These are phyloP conservation scores for Mesorhabditis belari DNA, from an alignment of 2,888 invertebrate genomes.

Conservation along the genomic window DNA sequence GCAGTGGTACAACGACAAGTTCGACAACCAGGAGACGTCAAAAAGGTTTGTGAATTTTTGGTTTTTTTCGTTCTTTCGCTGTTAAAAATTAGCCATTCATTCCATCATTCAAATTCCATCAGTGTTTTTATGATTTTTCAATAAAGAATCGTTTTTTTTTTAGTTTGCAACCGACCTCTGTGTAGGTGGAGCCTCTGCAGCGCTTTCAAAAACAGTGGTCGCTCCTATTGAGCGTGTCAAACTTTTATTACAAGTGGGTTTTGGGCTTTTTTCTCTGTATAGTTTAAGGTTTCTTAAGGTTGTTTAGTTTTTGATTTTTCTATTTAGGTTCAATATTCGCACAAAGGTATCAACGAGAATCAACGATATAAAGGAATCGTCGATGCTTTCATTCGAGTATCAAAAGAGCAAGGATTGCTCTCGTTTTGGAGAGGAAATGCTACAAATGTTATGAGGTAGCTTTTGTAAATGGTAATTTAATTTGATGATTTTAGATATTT, in stretches of 20 bases:
- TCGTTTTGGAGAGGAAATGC: constrained; percentile 38
- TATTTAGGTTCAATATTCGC: constrained; percentile 36
- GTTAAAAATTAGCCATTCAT: too few species aligned
- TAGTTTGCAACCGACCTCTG: constrained; percentile 25
- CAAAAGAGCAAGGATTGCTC: constrained; percentile 30
- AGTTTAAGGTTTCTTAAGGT: not conserved
- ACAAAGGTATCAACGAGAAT: constrained; percentile 27
- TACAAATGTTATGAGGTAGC: constrained; percentile 23
- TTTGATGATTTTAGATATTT: constrained; percentile 15
- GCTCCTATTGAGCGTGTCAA: constrained; percentile 38
- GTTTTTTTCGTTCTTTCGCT: too few species aligned
- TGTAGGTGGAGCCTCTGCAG: constrained; percentile 31
- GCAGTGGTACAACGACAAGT: not conserved
- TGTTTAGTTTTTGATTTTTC: not conserved
- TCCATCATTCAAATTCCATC: too few species aligned
- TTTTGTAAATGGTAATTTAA: not conserved
- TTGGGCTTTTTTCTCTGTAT: not conserved
- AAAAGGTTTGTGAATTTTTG: not conserved
- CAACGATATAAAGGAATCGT: constrained; percentile 31
- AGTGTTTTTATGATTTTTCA: not conserved
- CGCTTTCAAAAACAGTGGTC: constrained; percentile 34
- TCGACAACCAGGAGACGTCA: not conserved
- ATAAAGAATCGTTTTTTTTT: constrained; percentile 1
- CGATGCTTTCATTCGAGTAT: constrained; percentile 31
- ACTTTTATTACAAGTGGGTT: constrained; percentile 25